Evolutionary conservation across 2,113 vertebrate species (phyloP).

Genomic region (Scartelaos histophorus): DNA sequence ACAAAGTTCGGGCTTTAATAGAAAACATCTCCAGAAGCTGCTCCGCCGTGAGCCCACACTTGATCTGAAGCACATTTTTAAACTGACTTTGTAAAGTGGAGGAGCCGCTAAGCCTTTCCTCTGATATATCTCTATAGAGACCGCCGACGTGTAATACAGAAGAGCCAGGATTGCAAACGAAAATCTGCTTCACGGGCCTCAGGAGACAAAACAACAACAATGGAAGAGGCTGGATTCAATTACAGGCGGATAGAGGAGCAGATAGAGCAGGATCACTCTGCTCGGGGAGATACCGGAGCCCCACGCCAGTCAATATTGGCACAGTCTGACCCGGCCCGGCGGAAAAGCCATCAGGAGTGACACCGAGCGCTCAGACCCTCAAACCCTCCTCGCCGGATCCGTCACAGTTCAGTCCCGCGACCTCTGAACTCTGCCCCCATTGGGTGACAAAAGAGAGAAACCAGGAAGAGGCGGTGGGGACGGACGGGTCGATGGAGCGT

Average conservation of each 20-base stretch:
- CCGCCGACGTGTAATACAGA: slow-evolving; percentile 15
- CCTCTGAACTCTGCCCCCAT: slow-evolving; percentile 64
- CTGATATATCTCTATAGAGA: slow-evolving; percentile 8
- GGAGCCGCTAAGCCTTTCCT: not conserved
- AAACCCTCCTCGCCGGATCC: slow-evolving; percentile 80
- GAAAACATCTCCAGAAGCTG: not conserved
- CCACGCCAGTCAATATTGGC: slow-evolving; percentile 93
- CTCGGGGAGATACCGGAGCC: slow-evolving; percentile 56
- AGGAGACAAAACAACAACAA: slow-evolving; percentile 66
- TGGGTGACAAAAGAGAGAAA: slow-evolving; percentile 57
- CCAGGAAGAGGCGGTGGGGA: slow-evolving; percentile 25
- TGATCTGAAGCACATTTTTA: slow-evolving; percentile 3
- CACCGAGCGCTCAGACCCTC: slow-evolving; percentile 71
- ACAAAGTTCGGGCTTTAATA: not conserved
- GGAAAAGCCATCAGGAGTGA: slow-evolving; percentile 98
- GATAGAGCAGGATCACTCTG: slow-evolving; percentile 64
- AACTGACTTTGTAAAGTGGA: slow-evolving; percentile 10
- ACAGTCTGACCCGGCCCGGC: slow-evolving; percentile 89
- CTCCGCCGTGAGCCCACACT: not conserved
- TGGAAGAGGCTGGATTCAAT: slow-evolving; percentile 65
- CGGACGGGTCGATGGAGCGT: slow-evolving; percentile 17
- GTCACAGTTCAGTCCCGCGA: slow-evolving; percentile 75
- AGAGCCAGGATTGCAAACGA: slow-evolving; percentile 23
- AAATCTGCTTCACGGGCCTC: slow-evolving; percentile 46
- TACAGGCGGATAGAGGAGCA: slow-evolving; percentile 57